Base-by-base conservation (phyloP, 2,113 vertebrate species). In the Sinocyclocheilus maitianheensis region DNA sequence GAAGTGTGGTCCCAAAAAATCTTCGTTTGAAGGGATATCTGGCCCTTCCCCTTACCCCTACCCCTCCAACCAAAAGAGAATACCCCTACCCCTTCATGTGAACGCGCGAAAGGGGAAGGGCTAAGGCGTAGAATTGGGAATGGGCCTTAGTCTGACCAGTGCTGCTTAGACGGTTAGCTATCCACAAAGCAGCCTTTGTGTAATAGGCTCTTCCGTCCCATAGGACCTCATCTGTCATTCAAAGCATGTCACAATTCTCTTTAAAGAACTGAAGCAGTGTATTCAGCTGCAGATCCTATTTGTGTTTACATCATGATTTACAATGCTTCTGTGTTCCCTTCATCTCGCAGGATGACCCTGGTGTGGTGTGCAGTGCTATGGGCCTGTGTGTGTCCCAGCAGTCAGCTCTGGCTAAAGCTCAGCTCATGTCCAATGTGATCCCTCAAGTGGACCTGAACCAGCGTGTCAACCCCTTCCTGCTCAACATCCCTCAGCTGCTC, bases 401-500 rank as follows among this genome's bases (percentile, higher is more conserved):
- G 93, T 96, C 91, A 78, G 95, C 96, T 40, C 90, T 99, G 86
- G 96, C 95, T 3, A 88, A 94, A 34, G 48, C 94, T 78, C 96
- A 97, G 84, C 94, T 99, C 0, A 83, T 93, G 87, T 95, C 97
- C 87, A 99, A 99, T 81, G 96, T 97, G 90, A 98, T 99, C 85
- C 96, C 97, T 0, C 93, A 95, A 81, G 7, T 96, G 43, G 97
- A 97, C 84, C 90, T 97, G 80, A 88, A 96, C 2, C 93, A 96
- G 71, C 77, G 91, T 83, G 89, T 93, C 5, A 91, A 94, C 30
- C 98, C 98, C 0, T 97, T 98, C 90, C 94, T 99, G 87, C 90
- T 97, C 87, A 99, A 99, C 0, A 92, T 99, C 75, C 98, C 98
- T 9, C 94, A 94, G 75, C 97, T 99, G 58, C 96, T 99, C 16